Conservation (phyloP, 2,888 invertebrate genomes). For the Periphyllus acericola region DNA sequence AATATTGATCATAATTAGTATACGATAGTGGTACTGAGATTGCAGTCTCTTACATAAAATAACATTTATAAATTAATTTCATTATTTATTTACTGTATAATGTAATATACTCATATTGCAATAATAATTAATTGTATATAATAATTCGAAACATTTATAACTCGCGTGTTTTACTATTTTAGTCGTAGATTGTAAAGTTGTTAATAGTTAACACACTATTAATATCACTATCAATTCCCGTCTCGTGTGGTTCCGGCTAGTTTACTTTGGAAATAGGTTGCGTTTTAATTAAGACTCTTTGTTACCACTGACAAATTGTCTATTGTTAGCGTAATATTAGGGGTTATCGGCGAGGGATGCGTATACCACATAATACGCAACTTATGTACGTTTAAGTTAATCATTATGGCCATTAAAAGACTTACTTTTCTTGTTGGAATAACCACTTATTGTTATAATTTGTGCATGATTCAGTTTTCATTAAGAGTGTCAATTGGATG, state of each 20-base stretch:
- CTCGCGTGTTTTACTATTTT: background rate
- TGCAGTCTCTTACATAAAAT: no score
- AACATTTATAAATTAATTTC: no score
- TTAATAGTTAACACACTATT: background rate
- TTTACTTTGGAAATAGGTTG: constrained; percentile 27
- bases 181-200: background rate
- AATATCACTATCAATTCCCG: background rate
- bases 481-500: no score
- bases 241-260: constrained; percentile 12
- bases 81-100: no score
- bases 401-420: no score
- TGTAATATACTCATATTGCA: no score
- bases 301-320: constrained; percentile 41
- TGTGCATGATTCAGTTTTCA: no score
- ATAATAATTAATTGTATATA: no score
- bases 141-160: no score
- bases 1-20: no score
- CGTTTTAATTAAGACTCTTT: constrained; percentile 40
- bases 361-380: constrained; percentile 1
- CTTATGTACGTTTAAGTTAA: no score
- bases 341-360: constrained; percentile 13
- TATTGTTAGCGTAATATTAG: constrained; percentile 28
- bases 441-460: background rate
- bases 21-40: no score
- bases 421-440: background rate